Base-by-base conservation (phyloP, 2,888 invertebrate species). In the Thelaira solivaga region DNA sequence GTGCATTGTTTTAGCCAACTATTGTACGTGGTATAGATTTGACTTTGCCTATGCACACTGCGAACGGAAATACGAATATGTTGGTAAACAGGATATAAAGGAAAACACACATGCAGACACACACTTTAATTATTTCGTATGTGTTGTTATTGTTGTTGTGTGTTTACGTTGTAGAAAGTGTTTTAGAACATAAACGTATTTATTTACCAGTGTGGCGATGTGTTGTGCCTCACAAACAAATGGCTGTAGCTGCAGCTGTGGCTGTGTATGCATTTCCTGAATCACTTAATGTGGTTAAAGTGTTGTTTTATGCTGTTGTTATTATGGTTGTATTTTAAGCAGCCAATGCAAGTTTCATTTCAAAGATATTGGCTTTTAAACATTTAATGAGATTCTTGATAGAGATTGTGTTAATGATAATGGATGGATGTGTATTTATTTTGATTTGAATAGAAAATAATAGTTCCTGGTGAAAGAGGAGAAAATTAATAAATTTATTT, bases 21-120 rank as follows among this genome's bases (percentile, higher is more conserved):
- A 1, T 16, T 24, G 26, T 39, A 2, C 29, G 22, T 64, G 26
- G n/a, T 22, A 39, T 22, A 45, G 24, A 29, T 29, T 6, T 43
- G 16, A n/a, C 34, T 10, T 61, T 51, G n/a, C 8, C 5, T 31
- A 45, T n/a, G n/a, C n/a, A n/a, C n/a, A n/a, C n/a, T n/a, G 16
- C 8, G 13, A 64, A 49, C 41, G 69, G 59, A 61, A n/a, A n/a
- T n/a, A n/a, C n/a, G n/a, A n/a, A n/a, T n/a, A n/a, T n/a, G n/a
- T n/a, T n/a, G n/a, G n/a, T n/a, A n/a, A n/a, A 59, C 39, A 68
- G 69, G 59, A 69, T 69, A 69, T 61, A 49, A 59, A 18, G 24
- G 31, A 10, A 51, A 20, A 47, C 55, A 24, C 62, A 43, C 34
- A 20, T 11, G 10, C 7, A 18, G 16, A 24, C 20, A 26, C 13